These are phyloP conservation scores for Pristionchus entomophagus DNA, from an alignment of 2,888 invertebrate genomes.

Conservation along the genomic window DNA sequence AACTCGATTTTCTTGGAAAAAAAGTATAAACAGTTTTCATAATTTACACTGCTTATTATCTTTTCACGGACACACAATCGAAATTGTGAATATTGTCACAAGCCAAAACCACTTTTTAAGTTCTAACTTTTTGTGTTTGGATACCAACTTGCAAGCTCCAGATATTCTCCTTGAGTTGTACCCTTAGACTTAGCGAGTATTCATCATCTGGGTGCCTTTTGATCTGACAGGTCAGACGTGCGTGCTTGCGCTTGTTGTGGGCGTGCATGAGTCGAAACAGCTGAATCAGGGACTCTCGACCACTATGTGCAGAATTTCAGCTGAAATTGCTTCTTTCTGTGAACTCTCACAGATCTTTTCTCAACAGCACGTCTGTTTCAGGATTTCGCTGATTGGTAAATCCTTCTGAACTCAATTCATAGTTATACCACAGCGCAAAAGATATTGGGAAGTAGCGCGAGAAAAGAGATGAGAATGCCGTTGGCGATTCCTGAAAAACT, in stretches of 20 bases:
- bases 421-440: neutral
- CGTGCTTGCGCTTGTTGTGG: neutral
- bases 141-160: conserved; percentile 22
- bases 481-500: neutral
- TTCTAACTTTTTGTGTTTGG: no score
- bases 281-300: neutral
- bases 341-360: no score
- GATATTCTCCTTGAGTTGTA: neutral
- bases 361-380: neutral
- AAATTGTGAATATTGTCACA: neutral
- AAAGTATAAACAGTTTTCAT: no score
- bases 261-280: neutral
- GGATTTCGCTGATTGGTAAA: neutral
- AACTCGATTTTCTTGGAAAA: conserved; percentile 11
- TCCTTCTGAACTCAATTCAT: no score
- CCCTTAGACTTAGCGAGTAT: no score
- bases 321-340: no score
- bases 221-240: neutral
- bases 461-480: neutral
- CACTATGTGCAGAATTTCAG: neutral
- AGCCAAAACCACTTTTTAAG: neutral
- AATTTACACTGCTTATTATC: no score
- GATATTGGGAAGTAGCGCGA: neutral
- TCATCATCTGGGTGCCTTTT: neutral
- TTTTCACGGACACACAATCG: no score